These are phyloP conservation scores for Hemistola chrysoprasaria DNA, from an alignment of 2,888 invertebrate genomes.

Conservation along the genomic window DNA sequence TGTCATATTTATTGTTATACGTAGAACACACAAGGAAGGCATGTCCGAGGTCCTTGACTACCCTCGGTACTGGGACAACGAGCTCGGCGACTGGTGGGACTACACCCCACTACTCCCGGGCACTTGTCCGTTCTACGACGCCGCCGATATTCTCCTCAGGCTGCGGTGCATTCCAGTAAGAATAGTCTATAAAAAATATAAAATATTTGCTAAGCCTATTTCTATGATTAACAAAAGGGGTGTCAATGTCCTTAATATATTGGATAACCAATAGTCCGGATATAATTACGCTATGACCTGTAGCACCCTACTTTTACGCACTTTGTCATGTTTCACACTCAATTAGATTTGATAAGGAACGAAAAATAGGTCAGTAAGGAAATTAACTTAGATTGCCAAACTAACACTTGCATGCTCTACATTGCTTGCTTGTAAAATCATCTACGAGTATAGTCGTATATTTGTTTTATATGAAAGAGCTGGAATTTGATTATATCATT, in stretches of 20 bases:
- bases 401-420: too few species aligned
- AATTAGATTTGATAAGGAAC: conserved; percentile 19
- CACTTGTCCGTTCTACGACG: conserved; percentile 55
- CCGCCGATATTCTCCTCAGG: conserved; percentile 63
- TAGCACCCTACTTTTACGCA: conserved; percentile 33
- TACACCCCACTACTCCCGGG: conserved; percentile 53
- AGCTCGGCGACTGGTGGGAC: conserved; percentile 76
- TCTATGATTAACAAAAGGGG: too few species aligned
- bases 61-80: conserved; percentile 55
- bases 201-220: background rate
- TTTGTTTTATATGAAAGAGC: too few species aligned
- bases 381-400: too few species aligned
- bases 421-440: too few species aligned
- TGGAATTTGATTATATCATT: too few species aligned
- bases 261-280: conserved; percentile 2
- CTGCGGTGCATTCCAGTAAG: conserved; percentile 56
- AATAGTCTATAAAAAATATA: too few species aligned
- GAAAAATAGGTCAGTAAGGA: background rate
- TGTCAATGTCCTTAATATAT: background rate
- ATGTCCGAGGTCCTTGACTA: conserved; percentile 19
- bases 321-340: conserved; percentile 27
- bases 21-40: conserved; percentile 24
- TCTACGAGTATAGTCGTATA: too few species aligned
- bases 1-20: background rate
- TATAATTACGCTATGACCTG: conserved; percentile 38